phyloP scores from a whole-genome alignment of 2,113 vertebrate genomes.

The Salvelinus namaycush region DNA sequence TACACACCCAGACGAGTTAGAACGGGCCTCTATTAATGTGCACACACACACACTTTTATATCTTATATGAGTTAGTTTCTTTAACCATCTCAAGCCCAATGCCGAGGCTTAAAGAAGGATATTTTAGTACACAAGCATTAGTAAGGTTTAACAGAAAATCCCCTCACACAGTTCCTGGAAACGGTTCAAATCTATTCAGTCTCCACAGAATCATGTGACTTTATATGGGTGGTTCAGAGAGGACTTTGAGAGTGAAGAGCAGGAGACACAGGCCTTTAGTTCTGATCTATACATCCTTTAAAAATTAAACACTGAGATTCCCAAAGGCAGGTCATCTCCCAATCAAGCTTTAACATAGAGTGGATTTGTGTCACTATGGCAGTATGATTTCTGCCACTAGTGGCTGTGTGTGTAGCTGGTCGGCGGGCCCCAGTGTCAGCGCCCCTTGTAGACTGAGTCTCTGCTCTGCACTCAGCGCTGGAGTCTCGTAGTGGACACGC shows the following conservation, averaged over 20 bases:
- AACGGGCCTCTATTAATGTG: too few species aligned
- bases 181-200: constrained; percentile 10
- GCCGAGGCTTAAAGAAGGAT: too few species aligned
- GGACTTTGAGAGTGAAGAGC: neutral
- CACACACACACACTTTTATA: neutral
- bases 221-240: neutral
- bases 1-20: too few species aligned
- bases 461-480: constrained; percentile 53
- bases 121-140: too few species aligned
- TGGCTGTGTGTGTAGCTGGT: neutral
- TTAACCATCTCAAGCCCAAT: too few species aligned
- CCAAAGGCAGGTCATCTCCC: too few species aligned
- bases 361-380: constrained; percentile 20
- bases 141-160: too few species aligned
- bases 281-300: too few species aligned
- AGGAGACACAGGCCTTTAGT: too few species aligned
- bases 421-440: constrained; percentile 42
- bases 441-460: constrained; percentile 62
- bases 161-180: constrained; percentile 9
- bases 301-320: too few species aligned
- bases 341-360: too few species aligned
- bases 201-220: constrained; percentile 15
- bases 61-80: too few species aligned
- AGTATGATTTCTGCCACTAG: constrained; percentile 69
- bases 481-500: constrained; percentile 73